These are phyloP conservation scores for Zaprionus gabonicus DNA, from an alignment of 1,140 invertebrate genomes.

Conservation along the genomic window DNA sequence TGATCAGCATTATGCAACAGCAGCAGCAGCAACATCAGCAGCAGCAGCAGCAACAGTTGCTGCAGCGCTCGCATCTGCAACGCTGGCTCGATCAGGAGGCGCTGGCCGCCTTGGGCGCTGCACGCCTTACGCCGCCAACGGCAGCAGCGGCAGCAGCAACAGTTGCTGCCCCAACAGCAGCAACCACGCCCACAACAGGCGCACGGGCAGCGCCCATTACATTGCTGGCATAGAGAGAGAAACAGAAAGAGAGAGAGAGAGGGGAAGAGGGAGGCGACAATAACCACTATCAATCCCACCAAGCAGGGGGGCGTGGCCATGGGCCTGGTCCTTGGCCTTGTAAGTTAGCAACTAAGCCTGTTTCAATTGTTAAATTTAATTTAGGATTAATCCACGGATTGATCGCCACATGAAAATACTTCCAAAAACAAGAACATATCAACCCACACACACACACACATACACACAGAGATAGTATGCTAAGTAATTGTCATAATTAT, in stretches of 20 bases:
- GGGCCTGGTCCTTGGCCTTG: slow-evolving; percentile 42
- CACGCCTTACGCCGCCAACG: slow-evolving; percentile 34
- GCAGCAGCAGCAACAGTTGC: slow-evolving; percentile 57
- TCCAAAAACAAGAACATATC: slow-evolving; percentile 59
- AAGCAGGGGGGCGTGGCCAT: slow-evolving; percentile 66
- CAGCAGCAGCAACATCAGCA: slow-evolving; percentile 57
- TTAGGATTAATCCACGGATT: slow-evolving; percentile 18
- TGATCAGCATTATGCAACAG: slow-evolving; percentile 72
- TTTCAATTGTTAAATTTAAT: slow-evolving; percentile 45
- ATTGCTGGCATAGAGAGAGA: slow-evolving; percentile 48
- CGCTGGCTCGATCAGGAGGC: slow-evolving; percentile 70
- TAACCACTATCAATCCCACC: slow-evolving; percentile 51
- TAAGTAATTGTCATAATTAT: slow-evolving; percentile 30
- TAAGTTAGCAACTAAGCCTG: slow-evolving; percentile 32
- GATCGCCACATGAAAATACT: slow-evolving; percentile 24
- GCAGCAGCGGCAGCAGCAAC: slow-evolving; percentile 2
- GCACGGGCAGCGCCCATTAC: slow-evolving; percentile 48
- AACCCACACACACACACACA: slow-evolving; percentile 27
- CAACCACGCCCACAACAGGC: slow-evolving; percentile 20
- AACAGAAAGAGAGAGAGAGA: slow-evolving; percentile 5
- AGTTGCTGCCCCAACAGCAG: slow-evolving; percentile 15
- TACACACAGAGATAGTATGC: slow-evolving; percentile 5
- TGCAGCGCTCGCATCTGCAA: slow-evolving; percentile 58
- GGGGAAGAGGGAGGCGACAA: slow-evolving; percentile 9
- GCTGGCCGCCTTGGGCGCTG: slow-evolving; percentile 37